Evolutionary conservation across 2,888 invertebrate species (phyloP), one percentile per base, ranked within the genome.

Genomic region (Abrostola tripartita): DNA sequence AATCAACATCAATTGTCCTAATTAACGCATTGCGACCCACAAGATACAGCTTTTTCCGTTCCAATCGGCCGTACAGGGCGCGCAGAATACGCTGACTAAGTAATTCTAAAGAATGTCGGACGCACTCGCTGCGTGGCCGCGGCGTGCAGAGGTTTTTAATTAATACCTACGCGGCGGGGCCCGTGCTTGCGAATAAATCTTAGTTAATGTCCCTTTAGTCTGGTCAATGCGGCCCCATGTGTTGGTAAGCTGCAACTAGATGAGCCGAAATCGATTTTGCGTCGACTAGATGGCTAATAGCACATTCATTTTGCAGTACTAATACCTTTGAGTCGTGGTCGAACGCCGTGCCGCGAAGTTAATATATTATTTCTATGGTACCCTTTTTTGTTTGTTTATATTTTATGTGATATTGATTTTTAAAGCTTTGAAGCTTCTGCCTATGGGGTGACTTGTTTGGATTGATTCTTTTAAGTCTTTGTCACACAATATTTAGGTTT

Each of bases 171-270:
- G 84, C 84, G 83, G 65, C 65, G 68, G 78, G 77, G 80, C 64
- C 77, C 80, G 71, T 81, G 84, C 81, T 82, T 72, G 84, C 87
- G 87, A 83, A 94, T 94, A 94, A 94, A 94, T 94, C 94, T 93
- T 93, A 78, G 90, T 94, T 93, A 93, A 93, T 94, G 93, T 90
- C 92, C 92, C 87, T 89, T 85, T 89, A 86, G 90, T 90, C 91
- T 91, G 93, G 89, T 87, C 89, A 87, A 82, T 81, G 69, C 81
- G 75, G 83, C 82, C 87, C 84, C 88, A 88, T 88, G 85, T 89
- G 88, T 82, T 80, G 67, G 80, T 81, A 83, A 82, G 81, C 83
- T 85, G 79, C 81, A 76, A 81, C 81, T 84, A 84, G 85, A 76
- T 80, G 71, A 74, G 76, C 74, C 74, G 74, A 72, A 85, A 88